Percentiles rank a stretch among this genome's conserved stretches.
phyloP scores from a whole-genome alignment of 2,888 invertebrate species.

The Yponomeuta plumbellus region DNA sequence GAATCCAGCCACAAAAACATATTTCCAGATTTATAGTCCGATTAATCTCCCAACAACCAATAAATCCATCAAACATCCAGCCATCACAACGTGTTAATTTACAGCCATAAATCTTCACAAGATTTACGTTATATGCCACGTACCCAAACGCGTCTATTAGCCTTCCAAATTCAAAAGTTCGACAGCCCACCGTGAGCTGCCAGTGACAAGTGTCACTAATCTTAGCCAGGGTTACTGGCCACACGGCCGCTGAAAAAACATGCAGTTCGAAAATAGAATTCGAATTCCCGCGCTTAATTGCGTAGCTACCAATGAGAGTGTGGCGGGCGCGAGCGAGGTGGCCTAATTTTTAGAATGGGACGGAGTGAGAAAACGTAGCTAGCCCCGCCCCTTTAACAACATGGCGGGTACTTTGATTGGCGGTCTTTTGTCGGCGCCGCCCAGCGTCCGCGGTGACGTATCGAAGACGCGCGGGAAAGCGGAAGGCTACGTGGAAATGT shows the following conservation, averaged over 20 bases:
- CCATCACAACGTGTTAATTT: constrained; percentile 60
- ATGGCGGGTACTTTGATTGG: constrained; percentile 81
- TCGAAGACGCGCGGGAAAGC: constrained; percentile 52
- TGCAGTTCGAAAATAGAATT: constrained; percentile 72
- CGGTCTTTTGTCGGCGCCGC: constrained; percentile 56
- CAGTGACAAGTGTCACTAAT: constrained; percentile 50
- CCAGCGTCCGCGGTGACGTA: constrained; percentile 44
- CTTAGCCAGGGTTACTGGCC: constrained; percentile 38
- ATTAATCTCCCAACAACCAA: constrained; percentile 54
- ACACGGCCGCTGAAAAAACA: constrained; percentile 68
- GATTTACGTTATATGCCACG: constrained; percentile 59
- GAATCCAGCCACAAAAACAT: constrained; percentile 30
- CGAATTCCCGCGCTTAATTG: constrained; percentile 75
- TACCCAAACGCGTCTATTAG: constrained; percentile 40
- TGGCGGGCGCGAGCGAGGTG: constrained; percentile 51
- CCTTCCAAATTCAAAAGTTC: constrained; percentile 41
- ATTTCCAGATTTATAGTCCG: constrained; percentile 43
- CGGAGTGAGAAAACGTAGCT: constrained; percentile 38
- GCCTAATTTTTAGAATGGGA: constrained; percentile 43
- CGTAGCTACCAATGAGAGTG: constrained; percentile 65
- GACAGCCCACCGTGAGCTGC: not conserved
- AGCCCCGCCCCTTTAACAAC: constrained; percentile 79
- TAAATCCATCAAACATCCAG: constrained; percentile 62
- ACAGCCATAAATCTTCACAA: constrained; percentile 54
- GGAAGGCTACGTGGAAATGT: constrained; percentile 18